Conservation (phyloP, 2,797 vertebrate species). For the Gymnopithys bicolor region DNA sequence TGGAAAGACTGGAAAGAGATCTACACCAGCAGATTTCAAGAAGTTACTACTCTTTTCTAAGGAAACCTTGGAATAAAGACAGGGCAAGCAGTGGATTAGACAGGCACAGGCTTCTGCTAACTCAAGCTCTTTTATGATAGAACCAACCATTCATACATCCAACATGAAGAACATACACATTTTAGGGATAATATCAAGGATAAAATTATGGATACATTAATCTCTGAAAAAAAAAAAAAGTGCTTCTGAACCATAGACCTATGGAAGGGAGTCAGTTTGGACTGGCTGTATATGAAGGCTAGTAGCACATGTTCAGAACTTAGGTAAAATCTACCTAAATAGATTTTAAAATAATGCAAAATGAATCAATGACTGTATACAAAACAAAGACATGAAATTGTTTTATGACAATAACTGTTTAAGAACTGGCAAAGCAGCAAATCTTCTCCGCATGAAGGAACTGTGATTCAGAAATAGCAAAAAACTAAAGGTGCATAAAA, state of each 20-base stretch:
- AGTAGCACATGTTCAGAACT: background rate
- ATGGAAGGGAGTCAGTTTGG: rapidly evolving
- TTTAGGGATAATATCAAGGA: background rate
- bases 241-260: background rate
- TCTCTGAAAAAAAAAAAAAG: background rate
- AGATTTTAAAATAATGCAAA: background rate
- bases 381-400: background rate
- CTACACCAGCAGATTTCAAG: background rate
- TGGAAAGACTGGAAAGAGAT: background rate
- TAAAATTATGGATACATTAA: background rate
- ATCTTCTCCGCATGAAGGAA: background rate
- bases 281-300: background rate
- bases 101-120: background rate
- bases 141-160: background rate
- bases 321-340: background rate
- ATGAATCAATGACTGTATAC: background rate
- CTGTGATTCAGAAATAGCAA: background rate
- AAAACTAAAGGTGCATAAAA: background rate
- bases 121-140: background rate
- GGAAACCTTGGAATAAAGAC: background rate
- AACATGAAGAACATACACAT: background rate
- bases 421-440: background rate
- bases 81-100: background rate
- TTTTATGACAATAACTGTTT: background rate
- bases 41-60: background rate